Evolutionary conservation across 2,888 invertebrate species (phyloP), one percentile per base, ranked within the genome.

Genomic region (Latrodectus elegans): DNA sequence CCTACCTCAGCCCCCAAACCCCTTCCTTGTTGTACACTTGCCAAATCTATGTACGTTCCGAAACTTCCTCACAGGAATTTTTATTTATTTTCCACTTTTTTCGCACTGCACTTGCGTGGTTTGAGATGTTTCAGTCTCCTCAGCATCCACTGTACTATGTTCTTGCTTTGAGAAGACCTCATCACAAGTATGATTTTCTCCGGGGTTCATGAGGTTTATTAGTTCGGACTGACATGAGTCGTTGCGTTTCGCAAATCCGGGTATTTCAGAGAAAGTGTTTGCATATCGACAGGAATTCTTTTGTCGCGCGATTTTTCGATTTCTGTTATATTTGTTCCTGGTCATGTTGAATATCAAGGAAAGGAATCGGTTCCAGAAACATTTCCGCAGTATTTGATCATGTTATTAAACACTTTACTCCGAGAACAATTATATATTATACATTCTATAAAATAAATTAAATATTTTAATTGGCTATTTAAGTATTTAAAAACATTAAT

Each of bases 21-120:
- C 67, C 78, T 26, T 68, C 14, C 74, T 68, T 52, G 70, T 81
- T 87, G 86, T 87, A 81, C 81, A 49, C 72, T 72, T 87, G 86
- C 86, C 86, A 87, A 87, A 75, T 76, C 81, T 79, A 79, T 74
- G 68, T 85, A 60, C 84, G 82, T 53, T 52, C 64, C 64, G 38
- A 38, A 38, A 38, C 68, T 22, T 68, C 75, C 74, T 65, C 80
- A 72, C 72, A 80, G 4, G 38, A 76, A 52, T 26, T 64, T 68
- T 52, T 52, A 64, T 81, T 81, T 52, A n/a, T 49, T 53, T n/a
- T 8, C 17, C 60, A 22, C n/a, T 9, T 74, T 38, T 67, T 55
- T 70, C 78, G 55, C 55, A 14, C 78, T 53, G 22, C 77, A 52
- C 67, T 65, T 53, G 14, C 17, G 26, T 38, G 72, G 51, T 17